phyloP scores from a whole-genome alignment of 2,797 vertebrate species.

The Pitangus sulphuratus region DNA sequence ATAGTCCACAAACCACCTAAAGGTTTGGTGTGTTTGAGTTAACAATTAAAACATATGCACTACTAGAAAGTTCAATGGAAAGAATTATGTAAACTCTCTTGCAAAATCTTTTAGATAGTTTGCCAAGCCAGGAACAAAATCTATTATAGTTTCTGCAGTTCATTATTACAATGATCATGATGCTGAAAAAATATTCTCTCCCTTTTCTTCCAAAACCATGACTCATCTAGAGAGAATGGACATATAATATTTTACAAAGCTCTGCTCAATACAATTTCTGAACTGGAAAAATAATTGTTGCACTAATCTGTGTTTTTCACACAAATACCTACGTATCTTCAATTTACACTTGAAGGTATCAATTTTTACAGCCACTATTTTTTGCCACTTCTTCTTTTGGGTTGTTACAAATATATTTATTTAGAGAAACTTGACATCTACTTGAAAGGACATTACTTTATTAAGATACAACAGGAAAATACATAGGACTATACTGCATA shows the following conservation, averaged over 20 bases:
- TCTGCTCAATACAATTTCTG: neutral
- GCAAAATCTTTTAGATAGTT: constrained; percentile 54
- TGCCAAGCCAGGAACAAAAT: constrained; percentile 62
- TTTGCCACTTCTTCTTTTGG: neutral
- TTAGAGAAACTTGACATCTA: neutral
- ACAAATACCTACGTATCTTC: neutral
- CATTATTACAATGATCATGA: constrained; percentile 52
- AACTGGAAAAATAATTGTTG: neutral
- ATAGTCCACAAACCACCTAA: neutral
- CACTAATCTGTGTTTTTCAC: neutral
- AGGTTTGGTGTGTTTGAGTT: neutral
- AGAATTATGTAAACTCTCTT: constrained; percentile 61
- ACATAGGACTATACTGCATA: neutral
- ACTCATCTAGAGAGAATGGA: constrained; percentile 54
- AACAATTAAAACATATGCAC: constrained; percentile 39
- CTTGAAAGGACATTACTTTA: neutral
- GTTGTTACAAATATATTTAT: neutral
- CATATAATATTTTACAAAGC: constrained; percentile 18
- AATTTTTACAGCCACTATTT: neutral
- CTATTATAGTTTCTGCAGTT: constrained; percentile 51
- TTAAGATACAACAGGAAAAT: neutral
- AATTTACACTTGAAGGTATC: neutral
- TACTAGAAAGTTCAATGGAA: constrained; percentile 50
- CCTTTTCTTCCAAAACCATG: constrained; percentile 31
- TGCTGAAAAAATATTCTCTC: constrained; percentile 47